A percentile compares a stretch with the other conserved stretches of the same genome.
Conservation (phyloP, 2,797 vertebrate species). For the Intellagama lesueurii region DNA sequence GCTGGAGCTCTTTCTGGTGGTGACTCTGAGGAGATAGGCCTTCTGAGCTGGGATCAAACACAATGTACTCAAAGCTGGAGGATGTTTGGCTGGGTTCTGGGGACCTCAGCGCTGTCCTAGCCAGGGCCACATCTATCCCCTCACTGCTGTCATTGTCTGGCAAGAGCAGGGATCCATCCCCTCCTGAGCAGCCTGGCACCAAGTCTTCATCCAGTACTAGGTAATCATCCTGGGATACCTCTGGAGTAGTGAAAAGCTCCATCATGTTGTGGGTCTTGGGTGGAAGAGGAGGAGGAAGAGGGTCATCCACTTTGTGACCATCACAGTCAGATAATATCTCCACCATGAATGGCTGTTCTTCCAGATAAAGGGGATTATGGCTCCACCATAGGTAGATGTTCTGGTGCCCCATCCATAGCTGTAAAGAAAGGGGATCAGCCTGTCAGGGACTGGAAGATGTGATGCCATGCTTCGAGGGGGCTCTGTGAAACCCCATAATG, state of each 20-base stretch:
- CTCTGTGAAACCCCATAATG: no score
- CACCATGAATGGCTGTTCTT: conserved; percentile 79
- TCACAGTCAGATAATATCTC: conserved; percentile 87
- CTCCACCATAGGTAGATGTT: conserved; percentile 79
- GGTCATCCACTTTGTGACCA: conserved; percentile 1
- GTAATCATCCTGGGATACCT: conserved; percentile 62
- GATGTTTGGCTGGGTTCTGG: conserved; percentile 75
- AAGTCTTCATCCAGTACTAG: conserved; percentile 70
- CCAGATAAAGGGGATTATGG: conserved; percentile 75
- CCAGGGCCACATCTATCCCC: not conserved
- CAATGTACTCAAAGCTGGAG: conserved; percentile 76
- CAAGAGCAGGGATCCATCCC: not conserved
- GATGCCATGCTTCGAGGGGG: not conserved
- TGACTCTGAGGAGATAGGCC: conserved; percentile 72
- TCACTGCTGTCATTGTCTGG: not conserved
- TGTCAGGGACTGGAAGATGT: not conserved
- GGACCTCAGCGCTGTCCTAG: not conserved
- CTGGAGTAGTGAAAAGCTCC: not conserved
- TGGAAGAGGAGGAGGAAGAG: conserved; percentile 20
- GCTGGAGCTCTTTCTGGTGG: conserved; percentile 71
- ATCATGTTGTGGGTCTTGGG: not conserved
- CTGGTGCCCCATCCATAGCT: conserved; percentile 88
- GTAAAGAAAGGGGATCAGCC: conserved; percentile 26
- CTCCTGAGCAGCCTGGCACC: conserved; percentile 41
- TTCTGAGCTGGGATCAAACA: conserved; percentile 71